Percentiles rank a stretch among this genome's conserved stretches.
Conservation (phyloP, 2,113 vertebrate genomes). For the Sardina pilchardus region DNA sequence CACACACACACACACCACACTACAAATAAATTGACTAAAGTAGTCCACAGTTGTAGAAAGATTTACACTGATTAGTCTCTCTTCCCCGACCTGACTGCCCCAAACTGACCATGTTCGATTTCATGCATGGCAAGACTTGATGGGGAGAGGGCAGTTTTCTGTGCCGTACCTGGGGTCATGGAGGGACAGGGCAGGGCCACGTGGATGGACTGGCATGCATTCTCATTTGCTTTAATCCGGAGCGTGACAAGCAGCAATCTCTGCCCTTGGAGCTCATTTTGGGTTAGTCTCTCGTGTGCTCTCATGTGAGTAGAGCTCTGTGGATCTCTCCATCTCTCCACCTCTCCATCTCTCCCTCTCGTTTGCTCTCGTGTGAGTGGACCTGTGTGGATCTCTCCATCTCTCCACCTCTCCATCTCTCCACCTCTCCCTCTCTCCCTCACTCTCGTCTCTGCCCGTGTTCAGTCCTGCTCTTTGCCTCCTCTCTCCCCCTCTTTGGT, state of each 20-base stretch:
- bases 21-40: too few relatives aligned
- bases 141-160: too few relatives aligned
- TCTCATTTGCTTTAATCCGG: neutral
- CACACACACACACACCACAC: neutral
- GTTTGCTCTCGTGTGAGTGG: too few relatives aligned
- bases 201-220: neutral
- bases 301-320: neutral
- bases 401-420: too few relatives aligned
- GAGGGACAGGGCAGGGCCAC: too few relatives aligned
- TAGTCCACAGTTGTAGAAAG: too few relatives aligned
- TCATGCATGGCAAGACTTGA: too few relatives aligned
- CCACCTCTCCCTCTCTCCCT: neutral
- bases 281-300: neutral
- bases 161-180: neutral
- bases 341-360: too few relatives aligned
- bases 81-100: too few relatives aligned
- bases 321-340: neutral
- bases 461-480: neutral
- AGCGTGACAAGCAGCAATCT: neutral
- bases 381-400: too few relatives aligned
- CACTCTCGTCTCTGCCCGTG: neutral
- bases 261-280: neutral
- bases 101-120: too few relatives aligned
- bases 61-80: too few relatives aligned
- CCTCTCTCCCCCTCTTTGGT: neutral